Evolutionary conservation across 2,888 invertebrate species (phyloP), one percentile per base, ranked within the genome.

Genomic region (Alloplasta piceator): DNA sequence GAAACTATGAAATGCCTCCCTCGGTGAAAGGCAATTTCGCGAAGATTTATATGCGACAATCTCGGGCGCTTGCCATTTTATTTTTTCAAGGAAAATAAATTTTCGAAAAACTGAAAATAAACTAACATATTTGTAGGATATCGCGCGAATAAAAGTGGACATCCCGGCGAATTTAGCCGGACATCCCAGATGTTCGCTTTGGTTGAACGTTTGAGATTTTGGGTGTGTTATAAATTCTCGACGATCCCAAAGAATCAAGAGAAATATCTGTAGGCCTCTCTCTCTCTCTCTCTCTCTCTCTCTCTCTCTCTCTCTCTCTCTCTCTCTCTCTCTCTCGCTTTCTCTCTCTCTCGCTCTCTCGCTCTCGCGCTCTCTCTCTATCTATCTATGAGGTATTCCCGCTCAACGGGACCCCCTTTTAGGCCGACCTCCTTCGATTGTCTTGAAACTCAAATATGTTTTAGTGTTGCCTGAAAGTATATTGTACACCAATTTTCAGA

Each of bases 171-270:
- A 68, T 61, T 61, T 68, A 6, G 48, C 60, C 58, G 43, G 14
- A 12, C 12, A 5, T 52, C 73, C 52, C 75, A 61, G 68, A 75
- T 68, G 61, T 61, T 75, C n/a, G n/a, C 38, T 68, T 36, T 39
- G 41, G 63, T 5, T 6, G 61, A 75, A 52, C 36, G n/a, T 10
- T 56, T 5, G 12, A 36, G 63, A 38, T 26, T 50, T 66, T 12
- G 10, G n/a, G 56, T 67, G 75, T 67, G 26, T 75, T 60, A 67
- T n/a, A 67, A 64, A 68, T 61, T 14, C 52, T 67, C 56, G 52
- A 52, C 73, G 73, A 68, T 68, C 75, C 41, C 52, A 68, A 43
- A 68, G 56, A 63, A 38, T 16, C 12, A 38, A 41, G 58, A 52
- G 67, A 58, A 75, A 67, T 75, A 55, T 75, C 43, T 68, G 26